Evolutionary conservation across 2,113 vertebrate genomes (phyloP), one percentile per base, ranked within the genome.

Genomic region (Lepidothrix coronata): DNA sequence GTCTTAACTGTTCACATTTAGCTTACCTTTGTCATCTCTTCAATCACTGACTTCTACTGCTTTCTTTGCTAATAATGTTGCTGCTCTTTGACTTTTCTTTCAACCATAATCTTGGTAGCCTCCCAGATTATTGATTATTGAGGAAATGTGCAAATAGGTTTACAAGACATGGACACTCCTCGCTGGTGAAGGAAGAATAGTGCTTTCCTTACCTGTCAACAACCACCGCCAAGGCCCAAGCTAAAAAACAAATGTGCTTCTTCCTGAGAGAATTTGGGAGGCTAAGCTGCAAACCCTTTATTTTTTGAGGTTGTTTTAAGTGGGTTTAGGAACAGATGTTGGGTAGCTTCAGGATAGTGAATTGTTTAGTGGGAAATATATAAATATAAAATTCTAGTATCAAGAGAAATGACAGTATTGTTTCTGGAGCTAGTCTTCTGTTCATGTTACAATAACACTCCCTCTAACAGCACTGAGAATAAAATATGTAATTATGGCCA

Each of bases 311-410:
- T 88, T 83, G 28, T 76, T 88, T 88, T 70, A 95, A 91, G 33
- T 76, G 41, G 35, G 46, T 71, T 94, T 94, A 83, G 63, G 59
- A 95, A 37, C 82, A 95, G 81, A 87, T 91, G 87, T 67, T 93
- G 62, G 8, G 15, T 88, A 66, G 28, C 71, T 96, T 92, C 23
- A 22, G 54, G 59, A 46, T 81, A 76, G 79, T 88, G 5, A 89
- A 58, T 62, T 92, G 66, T 75, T 91, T 78, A 85, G 70, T 2
- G 1, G 30, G 31, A 37, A 72, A 54, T 92, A 59, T 52, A 43
- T 73, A 81, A 84, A 79, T 81, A 81, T 35, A 82, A 72, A 88
- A 61, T 85, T 86, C 18, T 74, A 71, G 27, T 67, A 80, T 85
- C 28, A 37, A 66, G 27, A 92, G 61, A 87, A 91, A 71, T 66